Conservation (phyloP, 1,140 invertebrate genomes). For the Drosophila orosa region DNA sequence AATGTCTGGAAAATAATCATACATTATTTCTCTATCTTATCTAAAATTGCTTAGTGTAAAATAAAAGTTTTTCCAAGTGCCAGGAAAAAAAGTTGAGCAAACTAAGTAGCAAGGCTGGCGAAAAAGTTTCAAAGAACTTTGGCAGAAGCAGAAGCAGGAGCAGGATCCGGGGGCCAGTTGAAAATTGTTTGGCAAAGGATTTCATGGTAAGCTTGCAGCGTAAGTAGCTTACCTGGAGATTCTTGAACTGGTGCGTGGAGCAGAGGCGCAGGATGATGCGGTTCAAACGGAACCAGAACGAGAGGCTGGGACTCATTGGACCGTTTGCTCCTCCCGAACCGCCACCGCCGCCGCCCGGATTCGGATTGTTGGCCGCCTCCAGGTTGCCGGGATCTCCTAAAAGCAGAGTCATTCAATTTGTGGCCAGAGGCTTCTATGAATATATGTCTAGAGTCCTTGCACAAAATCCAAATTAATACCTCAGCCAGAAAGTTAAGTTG, state of each 20-base stretch:
- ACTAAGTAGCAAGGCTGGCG: constrained; percentile 31
- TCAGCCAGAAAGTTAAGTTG: constrained; percentile 8
- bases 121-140: constrained; percentile 33
- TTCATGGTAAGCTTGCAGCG: constrained; percentile 39
- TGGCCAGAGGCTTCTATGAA: constrained; percentile 7
- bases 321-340: constrained; percentile 53
- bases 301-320: constrained; percentile 73
- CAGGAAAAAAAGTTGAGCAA: constrained; percentile 19
- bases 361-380: constrained; percentile 69
- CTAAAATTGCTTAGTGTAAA: not conserved
- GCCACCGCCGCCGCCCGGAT: constrained; percentile 32
- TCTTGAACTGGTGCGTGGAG: constrained; percentile 89
- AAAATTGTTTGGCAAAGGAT: constrained; percentile 47
- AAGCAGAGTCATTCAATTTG: constrained; percentile 32
- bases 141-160: not conserved
- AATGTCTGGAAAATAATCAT: too few relatives aligned
- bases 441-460: not conserved
- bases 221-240: constrained; percentile 86
- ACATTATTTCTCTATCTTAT: not conserved
- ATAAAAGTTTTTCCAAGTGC: constrained; percentile 9
- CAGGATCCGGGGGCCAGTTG: constrained; percentile 9
- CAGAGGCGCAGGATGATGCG: constrained; percentile 84
- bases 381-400: constrained; percentile 55
- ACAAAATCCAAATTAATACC: constrained; percentile 28
- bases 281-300: constrained; percentile 84